These are phyloP conservation scores for Cryptus armator DNA, from an alignment of 2,888 invertebrate species.

Conservation along the genomic window DNA sequence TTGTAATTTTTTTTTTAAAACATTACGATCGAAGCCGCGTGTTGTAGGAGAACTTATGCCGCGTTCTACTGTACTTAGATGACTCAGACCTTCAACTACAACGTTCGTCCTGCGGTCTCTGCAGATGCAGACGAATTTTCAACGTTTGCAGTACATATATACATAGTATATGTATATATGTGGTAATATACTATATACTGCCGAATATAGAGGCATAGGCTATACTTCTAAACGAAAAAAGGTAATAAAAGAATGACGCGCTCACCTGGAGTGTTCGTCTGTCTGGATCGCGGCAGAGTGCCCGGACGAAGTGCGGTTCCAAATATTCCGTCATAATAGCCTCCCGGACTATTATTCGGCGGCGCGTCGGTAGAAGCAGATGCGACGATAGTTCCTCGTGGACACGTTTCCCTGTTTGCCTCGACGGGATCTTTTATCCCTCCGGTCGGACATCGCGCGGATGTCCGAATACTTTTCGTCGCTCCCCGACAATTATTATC, in stretches of 20 bases:
- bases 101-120: slow-evolving; percentile 3
- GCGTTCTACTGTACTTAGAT: slow-evolving; percentile 12
- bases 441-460: slow-evolving; percentile 45
- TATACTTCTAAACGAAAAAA: slow-evolving; percentile 27
- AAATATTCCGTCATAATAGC: slow-evolving; percentile 86
- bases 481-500: background rate
- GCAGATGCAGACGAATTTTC: slow-evolving; percentile 24
- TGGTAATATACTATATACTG: slow-evolving; percentile 22
- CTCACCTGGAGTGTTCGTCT: slow-evolving; percentile 86
- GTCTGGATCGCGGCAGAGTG: slow-evolving; percentile 86
- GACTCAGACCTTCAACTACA: background rate
- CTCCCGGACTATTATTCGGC: slow-evolving; percentile 68
- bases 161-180: background rate
- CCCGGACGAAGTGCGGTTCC: slow-evolving; percentile 86
- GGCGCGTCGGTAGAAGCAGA: slow-evolving; percentile 59
- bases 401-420: slow-evolving; percentile 38
- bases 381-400: slow-evolving; percentile 48
- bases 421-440: slow-evolving; percentile 40
- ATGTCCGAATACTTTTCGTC: background rate
- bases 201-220: slow-evolving; percentile 16
- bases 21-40: too few relatives aligned
- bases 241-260: slow-evolving; percentile 17
- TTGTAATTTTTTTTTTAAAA: too few relatives aligned
- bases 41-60: background rate
- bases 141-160: slow-evolving; percentile 1